Conservation (phyloP, 2,888 invertebrate genomes). For the Aphrophora alni region DNA sequence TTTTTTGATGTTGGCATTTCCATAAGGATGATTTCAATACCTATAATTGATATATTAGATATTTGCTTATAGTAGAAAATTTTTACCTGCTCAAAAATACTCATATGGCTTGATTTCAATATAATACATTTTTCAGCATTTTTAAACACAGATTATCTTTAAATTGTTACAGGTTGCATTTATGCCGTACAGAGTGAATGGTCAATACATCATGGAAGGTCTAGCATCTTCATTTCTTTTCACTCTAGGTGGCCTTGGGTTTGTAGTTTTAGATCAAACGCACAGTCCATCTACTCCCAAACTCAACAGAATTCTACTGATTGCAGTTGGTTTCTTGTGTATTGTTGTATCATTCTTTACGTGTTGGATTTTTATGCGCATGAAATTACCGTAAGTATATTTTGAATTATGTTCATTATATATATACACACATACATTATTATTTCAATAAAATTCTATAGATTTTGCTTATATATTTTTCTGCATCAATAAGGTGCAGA, state of each 20-base stretch:
- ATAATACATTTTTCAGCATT: too few species aligned
- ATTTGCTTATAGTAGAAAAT: too few species aligned
- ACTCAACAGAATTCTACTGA: slow-evolving; percentile 87
- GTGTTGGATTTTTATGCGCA: slow-evolving; percentile 97
- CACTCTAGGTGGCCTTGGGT: slow-evolving; percentile 94
- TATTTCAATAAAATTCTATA: too few species aligned
- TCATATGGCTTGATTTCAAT: too few species aligned
- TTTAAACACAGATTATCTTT: too few species aligned
- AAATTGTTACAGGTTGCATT: slow-evolving; percentile 78
- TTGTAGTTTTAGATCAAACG: slow-evolving; percentile 94
- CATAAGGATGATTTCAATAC: too few species aligned
- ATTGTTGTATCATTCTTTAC: slow-evolving; percentile 94
- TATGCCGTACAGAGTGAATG: slow-evolving; percentile 98
- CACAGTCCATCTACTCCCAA: slow-evolving; percentile 90
- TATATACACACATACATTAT: too few species aligned
- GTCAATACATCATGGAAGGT: slow-evolving; percentile 99
- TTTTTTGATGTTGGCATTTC: too few species aligned
- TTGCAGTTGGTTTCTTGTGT: slow-evolving; percentile 89
- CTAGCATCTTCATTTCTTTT: slow-evolving; percentile 97
- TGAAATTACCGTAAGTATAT: slow-evolving; percentile 89
- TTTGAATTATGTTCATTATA: neutral
- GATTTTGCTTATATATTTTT: too few species aligned
- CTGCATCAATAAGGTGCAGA: too few species aligned
- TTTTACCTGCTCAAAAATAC: too few species aligned
- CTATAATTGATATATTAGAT: too few species aligned